Evolutionary conservation across 1,140 invertebrate genomes (phyloP).

Genomic region (Tribolium castaneum): DNA sequence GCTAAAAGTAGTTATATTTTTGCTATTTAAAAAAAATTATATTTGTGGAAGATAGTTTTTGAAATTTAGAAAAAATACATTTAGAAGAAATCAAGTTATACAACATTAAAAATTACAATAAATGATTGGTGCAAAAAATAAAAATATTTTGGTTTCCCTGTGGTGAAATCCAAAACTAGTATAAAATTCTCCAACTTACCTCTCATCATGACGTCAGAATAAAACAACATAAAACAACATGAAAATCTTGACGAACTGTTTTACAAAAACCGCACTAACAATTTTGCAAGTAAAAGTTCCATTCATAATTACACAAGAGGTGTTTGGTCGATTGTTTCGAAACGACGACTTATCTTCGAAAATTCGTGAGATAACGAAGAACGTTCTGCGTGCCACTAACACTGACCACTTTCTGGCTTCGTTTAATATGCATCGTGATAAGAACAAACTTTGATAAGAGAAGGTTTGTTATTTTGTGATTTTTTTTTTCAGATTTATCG

Average conservation of each 20-base stretch:
- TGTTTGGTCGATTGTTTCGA: background rate
- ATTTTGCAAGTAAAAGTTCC: constrained; percentile 13
- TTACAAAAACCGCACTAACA: background rate
- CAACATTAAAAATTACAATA: too few relatives aligned
- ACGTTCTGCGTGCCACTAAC: background rate
- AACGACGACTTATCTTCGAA: background rate
- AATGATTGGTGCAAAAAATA: too few relatives aligned
- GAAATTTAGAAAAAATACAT: too few relatives aligned
- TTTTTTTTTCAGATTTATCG: background rate
- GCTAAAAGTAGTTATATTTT: too few relatives aligned
- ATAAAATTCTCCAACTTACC: constrained; percentile 35
- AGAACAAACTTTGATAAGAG: background rate
- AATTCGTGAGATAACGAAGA: background rate
- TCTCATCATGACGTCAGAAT: constrained; percentile 41
- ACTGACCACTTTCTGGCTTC: background rate
- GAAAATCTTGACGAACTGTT: background rate
- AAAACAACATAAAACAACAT: constrained; percentile 35
- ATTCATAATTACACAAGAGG: constrained; percentile 36
- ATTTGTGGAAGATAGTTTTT: too few relatives aligned
- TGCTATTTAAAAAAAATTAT: too few relatives aligned
- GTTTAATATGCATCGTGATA: background rate
- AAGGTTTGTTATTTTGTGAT: background rate
- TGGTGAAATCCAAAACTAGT: too few relatives aligned
- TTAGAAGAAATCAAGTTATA: too few relatives aligned
- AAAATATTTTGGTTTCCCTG: too few relatives aligned